Conservation (phyloP, 30 jellyfish, hydroid and myxozoan genomes). For the Turritopsis dohrnii region DNA sequence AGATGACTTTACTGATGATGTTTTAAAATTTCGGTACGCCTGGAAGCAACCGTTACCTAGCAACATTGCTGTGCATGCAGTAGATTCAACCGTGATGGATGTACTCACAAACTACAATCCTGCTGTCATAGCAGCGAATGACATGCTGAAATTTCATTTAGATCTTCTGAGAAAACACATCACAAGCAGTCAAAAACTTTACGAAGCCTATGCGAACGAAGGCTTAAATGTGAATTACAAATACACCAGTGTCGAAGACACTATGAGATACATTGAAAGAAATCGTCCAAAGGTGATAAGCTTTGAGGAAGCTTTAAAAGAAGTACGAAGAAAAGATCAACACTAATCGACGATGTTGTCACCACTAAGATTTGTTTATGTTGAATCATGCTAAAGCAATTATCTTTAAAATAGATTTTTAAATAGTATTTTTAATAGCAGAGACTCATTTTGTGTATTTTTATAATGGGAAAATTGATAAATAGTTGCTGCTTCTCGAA, state of each 20-base stretch:
- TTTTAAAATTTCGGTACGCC: constrained; percentile 1
- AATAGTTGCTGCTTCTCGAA: too few species aligned
- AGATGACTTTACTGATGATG: constrained; percentile 24
- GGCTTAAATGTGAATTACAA: constrained; percentile 29
- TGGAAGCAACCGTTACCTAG: constrained; percentile 44
- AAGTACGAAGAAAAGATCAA: constrained; percentile 30
- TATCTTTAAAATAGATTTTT: too few species aligned
- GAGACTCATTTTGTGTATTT: too few species aligned
- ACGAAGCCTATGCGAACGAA: constrained; percentile 65
- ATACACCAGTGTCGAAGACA: constrained; percentile 64
- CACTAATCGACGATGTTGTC: background rate
- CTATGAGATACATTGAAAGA: constrained; percentile 53
- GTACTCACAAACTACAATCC: constrained; percentile 70
- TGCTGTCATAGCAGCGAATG: constrained; percentile 70
- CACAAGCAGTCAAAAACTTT: constrained; percentile 70
- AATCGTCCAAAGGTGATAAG: constrained; percentile 55
- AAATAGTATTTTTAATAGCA: too few species aligned
- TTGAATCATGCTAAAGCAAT: too few species aligned
- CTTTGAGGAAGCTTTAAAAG: constrained; percentile 63
- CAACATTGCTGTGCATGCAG: constrained; percentile 60
- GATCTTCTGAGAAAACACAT: constrained; percentile 60
- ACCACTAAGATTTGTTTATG: too few species aligned
- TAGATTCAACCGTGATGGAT: constrained; percentile 51
- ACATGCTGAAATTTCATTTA: constrained; percentile 58
- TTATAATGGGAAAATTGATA: too few species aligned